phyloP scores from a whole-genome alignment of 2,113 vertebrate genomes.

The Physeter macrocephalus region DNA sequence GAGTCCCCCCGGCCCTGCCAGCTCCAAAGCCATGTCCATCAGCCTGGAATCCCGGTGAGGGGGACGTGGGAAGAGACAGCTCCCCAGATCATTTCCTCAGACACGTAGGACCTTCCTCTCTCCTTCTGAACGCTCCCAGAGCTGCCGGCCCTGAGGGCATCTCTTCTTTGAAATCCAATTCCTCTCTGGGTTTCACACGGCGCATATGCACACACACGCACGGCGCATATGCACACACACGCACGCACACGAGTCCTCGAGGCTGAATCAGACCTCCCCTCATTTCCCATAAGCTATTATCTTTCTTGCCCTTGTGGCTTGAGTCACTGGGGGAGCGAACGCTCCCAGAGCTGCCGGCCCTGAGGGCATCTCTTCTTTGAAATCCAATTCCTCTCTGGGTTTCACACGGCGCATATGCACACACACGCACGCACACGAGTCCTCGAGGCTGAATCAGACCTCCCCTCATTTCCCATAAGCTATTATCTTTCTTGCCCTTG shows the following conservation, averaged over 20 bases:
- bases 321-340: background rate
- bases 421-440: background rate
- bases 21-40: background rate
- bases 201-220: no score
- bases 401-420: fast-evolving
- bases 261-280: no score
- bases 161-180: background rate
- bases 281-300: fast-evolving
- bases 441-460: fast-evolving
- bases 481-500: background rate
- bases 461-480: fast-evolving
- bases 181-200: background rate
- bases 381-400: background rate
- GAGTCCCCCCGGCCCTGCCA: no score
- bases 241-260: fast-evolving
- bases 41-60: background rate
- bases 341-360: background rate
- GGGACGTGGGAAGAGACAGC: fast-evolving
- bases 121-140: background rate
- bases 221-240: background rate
- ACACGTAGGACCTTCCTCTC: background rate
- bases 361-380: background rate
- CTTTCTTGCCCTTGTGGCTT: background rate
- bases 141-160: background rate
- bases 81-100: background rate